Base-by-base conservation (phyloP, 1,140 invertebrate genomes). In the Drosophila repleta region DNA sequence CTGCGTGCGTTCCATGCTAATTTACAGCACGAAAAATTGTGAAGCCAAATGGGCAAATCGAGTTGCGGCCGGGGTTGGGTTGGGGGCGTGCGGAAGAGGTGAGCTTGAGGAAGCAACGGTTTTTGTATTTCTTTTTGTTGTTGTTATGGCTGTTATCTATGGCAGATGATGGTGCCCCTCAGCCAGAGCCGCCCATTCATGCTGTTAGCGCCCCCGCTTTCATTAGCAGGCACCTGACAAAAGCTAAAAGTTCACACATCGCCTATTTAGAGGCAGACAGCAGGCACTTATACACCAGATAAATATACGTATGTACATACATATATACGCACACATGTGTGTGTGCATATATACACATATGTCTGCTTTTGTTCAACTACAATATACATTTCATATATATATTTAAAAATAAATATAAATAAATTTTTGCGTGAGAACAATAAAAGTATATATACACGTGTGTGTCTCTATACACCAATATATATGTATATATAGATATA, bases 181-280 rank as follows among this genome's bases (percentile, higher is more conserved):
- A 7, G n/a, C 6, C 4, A 20, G 10, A 21, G n/a, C 46, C 21
- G 3, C 5, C 26, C 49, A 52, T 52, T 52, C 45, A 51, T 5
- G 21, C 55, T 63, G n/a, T 60, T 37, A 55, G 58, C 52, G 61
- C 60, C 46, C 73, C 57, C 82, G 60, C 70, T 77, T 80, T 74
- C 79, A 87, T 87, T 87, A 87, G 81, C 81, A 72, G 69, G 74
- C 68, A 78, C 82, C 83, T 85, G 81, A 87, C 85, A 85, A 87
- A 85, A 87, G 78, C 78, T 75, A 71, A 82, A 82, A 87, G 81
- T 85, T 87, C 81, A 85, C 81, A 85, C 83, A 87, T 87, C 73
- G 62, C 52, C 65, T 72, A 72, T 73, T 73, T 73, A 68, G 57
- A 61, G 51, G 56, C 55, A 70, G 65, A 82, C 79, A 66, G 32